These are phyloP conservation scores for Lochmaea capreae DNA, from an alignment of 2,888 invertebrate genomes.

Conservation along the genomic window DNA sequence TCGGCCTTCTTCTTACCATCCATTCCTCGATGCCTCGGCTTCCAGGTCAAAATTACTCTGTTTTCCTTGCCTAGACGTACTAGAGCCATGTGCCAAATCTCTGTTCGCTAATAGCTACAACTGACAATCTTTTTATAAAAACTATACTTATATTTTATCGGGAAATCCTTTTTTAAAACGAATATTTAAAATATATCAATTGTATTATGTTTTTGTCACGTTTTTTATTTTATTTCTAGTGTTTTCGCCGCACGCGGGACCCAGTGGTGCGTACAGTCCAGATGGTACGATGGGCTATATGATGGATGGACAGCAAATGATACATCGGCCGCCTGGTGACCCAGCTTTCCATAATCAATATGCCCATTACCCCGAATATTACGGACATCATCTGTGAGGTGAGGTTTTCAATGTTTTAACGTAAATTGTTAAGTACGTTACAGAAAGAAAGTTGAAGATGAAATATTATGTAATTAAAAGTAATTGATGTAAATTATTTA, in stretches of 20 bases:
- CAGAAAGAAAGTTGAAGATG: not conserved
- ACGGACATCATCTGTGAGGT: conserved; percentile 89
- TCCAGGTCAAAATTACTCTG: no score
- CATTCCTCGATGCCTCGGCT: no score
- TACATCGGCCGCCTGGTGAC: conserved; percentile 94
- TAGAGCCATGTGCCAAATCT: no score
- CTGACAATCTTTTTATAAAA: no score
- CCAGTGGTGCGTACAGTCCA: conserved; percentile 95
- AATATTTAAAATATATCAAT: no score
- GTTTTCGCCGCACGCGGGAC: conserved; percentile 93
- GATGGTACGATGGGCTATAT: conserved; percentile 97
- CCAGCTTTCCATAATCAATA: conserved; percentile 95
- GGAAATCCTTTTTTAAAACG: no score
- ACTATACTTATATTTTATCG: no score
- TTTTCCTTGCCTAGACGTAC: no score
- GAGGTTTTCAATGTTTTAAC: conserved; percentile 42
- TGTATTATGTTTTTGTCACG: not conserved
- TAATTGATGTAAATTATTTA: no score
- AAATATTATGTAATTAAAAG: not conserved
- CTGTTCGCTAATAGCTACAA: no score
- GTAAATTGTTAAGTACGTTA: not conserved
- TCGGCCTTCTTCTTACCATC: no score
- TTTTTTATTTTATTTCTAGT: conserved; percentile 67
- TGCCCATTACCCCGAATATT: conserved; percentile 92
- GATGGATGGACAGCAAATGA: conserved; percentile 98